Evolutionary conservation across 2,113 vertebrate genomes (phyloP).

Genomic region (Thermophis baileyi): DNA sequence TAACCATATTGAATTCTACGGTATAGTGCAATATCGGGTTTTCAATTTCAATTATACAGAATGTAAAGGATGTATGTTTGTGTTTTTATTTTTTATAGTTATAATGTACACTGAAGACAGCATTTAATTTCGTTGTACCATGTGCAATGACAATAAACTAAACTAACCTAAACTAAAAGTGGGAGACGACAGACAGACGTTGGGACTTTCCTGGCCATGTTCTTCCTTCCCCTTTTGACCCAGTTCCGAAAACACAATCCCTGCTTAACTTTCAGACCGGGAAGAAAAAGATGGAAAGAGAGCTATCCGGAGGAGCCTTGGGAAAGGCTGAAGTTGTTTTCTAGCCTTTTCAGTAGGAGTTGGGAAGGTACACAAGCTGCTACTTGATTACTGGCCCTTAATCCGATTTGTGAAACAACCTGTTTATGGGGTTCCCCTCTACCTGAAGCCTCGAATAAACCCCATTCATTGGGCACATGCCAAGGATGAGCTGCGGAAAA

Average conservation of each 20-base stretch:
- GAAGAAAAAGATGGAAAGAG: not conserved
- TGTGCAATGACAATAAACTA: no score
- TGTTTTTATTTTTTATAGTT: no score
- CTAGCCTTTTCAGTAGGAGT: not conserved
- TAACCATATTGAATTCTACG: no score
- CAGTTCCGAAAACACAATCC: not conserved
- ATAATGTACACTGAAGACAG: no score
- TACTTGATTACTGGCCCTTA: not conserved
- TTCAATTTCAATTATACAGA: no score
- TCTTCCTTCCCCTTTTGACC: not conserved
- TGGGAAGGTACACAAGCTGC: not conserved
- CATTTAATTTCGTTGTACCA: no score
- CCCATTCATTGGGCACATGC: not conserved
- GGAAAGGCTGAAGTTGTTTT: not conserved
- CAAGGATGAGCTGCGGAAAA: not conserved
- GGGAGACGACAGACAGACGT: no score
- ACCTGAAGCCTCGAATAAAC: not conserved
- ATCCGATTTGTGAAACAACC: not conserved
- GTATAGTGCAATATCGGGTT: no score
- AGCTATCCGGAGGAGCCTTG: no score
- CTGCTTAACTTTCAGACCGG: rapidly evolving
- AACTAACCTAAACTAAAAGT: no score
- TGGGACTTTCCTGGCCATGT: no score
- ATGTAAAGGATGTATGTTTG: no score
- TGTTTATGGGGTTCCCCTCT: not conserved